These are phyloP conservation scores for Horisme vitalbata DNA, from an alignment of 2,888 invertebrate genomes.

Conservation along the genomic window DNA sequence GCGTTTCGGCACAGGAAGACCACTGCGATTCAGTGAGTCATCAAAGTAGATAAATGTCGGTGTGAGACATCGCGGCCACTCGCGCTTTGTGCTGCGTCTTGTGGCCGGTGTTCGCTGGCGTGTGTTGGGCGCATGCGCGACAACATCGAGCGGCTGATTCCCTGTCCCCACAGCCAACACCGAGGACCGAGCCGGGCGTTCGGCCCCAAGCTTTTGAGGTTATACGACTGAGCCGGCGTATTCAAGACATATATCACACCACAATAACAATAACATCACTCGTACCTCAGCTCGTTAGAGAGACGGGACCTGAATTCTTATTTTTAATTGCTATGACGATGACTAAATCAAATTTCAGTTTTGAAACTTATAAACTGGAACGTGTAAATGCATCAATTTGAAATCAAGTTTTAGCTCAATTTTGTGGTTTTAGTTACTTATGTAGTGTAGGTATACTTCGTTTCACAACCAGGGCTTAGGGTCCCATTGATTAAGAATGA, in stretches of 20 bases:
- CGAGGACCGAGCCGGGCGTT: slow-evolving; percentile 39
- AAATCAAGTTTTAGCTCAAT: neutral
- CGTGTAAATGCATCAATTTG: too few relatives aligned
- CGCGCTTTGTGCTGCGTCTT: slow-evolving; percentile 71
- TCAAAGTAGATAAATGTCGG: slow-evolving; percentile 52
- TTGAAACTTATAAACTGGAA: too few relatives aligned
- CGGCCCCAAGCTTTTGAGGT: slow-evolving; percentile 71
- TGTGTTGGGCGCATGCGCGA: slow-evolving; percentile 64
- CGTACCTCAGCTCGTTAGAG: slow-evolving; percentile 43
- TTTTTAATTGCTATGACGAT: slow-evolving; percentile 12
- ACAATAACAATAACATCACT: slow-evolving; percentile 70
- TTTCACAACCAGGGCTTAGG: too few relatives aligned
- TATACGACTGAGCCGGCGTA: slow-evolving; percentile 74
- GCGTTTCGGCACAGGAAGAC: slow-evolving; percentile 47
- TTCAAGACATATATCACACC: slow-evolving; percentile 45
- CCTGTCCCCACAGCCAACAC: slow-evolving; percentile 38
- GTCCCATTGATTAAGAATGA: slow-evolving; percentile 33
- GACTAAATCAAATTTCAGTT: too few relatives aligned
- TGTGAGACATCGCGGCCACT: slow-evolving; percentile 61
- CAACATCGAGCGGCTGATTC: slow-evolving; percentile 77
- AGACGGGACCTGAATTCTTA: slow-evolving; percentile 20
- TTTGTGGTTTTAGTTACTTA: too few relatives aligned
- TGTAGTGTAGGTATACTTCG: too few relatives aligned
- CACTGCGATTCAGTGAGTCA: slow-evolving; percentile 47
- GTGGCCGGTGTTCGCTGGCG: slow-evolving; percentile 39